Conservation (phyloP, 2,888 invertebrate genomes). For the Desoria tigrina region DNA sequence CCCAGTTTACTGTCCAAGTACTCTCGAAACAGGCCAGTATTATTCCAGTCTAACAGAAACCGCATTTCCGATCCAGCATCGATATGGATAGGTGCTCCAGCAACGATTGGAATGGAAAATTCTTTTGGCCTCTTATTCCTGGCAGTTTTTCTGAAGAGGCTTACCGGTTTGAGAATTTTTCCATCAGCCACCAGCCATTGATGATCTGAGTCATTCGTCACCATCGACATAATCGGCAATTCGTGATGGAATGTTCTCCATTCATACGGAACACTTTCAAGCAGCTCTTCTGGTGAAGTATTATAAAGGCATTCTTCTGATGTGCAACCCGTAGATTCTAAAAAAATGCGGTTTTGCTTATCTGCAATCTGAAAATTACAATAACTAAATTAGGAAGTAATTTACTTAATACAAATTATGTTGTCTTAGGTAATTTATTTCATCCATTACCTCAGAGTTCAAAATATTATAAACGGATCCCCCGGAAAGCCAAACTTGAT, state of each 20-base stretch:
- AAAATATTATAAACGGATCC: constrained; percentile 62
- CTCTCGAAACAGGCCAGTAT: constrained; percentile 33
- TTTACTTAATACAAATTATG: background rate
- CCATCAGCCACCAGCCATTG: constrained; percentile 80
- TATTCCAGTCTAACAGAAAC: constrained; percentile 43
- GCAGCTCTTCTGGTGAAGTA: constrained; percentile 61
- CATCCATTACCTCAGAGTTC: background rate
- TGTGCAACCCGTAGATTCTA: constrained; percentile 57
- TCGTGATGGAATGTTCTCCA: constrained; percentile 67
- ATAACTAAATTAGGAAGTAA: background rate
- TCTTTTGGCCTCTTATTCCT: background rate
- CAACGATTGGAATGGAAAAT: background rate
- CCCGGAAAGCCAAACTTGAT: constrained; percentile 77
- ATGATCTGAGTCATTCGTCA: constrained; percentile 66
- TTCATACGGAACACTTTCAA: constrained; percentile 70
- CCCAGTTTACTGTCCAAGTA: constrained; percentile 43
- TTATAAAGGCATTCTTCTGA: constrained; percentile 60
- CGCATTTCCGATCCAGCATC: constrained; percentile 44
- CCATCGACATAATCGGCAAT: constrained; percentile 57
- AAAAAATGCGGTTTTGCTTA: constrained; percentile 32
- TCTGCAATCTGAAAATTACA: constrained; percentile 40
- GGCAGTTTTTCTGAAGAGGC: no score
- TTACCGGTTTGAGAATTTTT: no score
- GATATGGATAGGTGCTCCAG: constrained; percentile 34
- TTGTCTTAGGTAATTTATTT: background rate